Evolutionary conservation across 2,797 vertebrate species (phyloP).

Genomic region (Cyclopterus lumpus): DNA sequence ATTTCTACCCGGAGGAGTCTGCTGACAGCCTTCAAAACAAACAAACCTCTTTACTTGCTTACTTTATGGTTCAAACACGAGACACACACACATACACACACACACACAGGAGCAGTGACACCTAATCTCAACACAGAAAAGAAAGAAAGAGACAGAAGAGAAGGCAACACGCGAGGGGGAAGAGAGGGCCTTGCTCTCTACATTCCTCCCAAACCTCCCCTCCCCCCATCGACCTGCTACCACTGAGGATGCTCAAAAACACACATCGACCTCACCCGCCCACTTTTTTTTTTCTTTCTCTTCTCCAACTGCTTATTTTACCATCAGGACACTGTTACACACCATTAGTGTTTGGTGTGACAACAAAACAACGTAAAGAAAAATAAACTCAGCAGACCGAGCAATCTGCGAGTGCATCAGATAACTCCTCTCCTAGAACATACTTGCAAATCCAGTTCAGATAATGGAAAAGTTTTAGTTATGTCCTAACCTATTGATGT

Average conservation of each 20-base stretch:
- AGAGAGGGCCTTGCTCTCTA: conserved; percentile 84
- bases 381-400: neutral
- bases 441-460: neutral
- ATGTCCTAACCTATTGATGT: neutral
- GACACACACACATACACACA: conserved; percentile 67
- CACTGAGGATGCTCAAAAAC: conserved; percentile 80
- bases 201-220: conserved; percentile 87
- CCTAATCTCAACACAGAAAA: conserved; percentile 70
- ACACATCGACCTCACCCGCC: conserved; percentile 48
- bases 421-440: neutral
- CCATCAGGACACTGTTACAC: conserved; percentile 39
- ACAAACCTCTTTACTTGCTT: conserved; percentile 65
- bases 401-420: neutral
- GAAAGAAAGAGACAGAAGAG: conserved; percentile 40
- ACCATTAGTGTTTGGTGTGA: conserved; percentile 55
- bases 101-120: conserved; percentile 72
- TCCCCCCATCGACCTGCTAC: conserved; percentile 78
- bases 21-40: conserved; percentile 73
- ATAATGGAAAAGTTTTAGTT: neutral
- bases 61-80: conserved; percentile 62
- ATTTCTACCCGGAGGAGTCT: conserved; percentile 63
- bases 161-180: conserved; percentile 40
- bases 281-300: neutral
- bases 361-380: conserved; percentile 47
- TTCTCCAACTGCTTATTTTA: conserved; percentile 54